Evolutionary conservation across 2,113 vertebrate species (phyloP).

Genomic region (Rhea americana): DNA sequence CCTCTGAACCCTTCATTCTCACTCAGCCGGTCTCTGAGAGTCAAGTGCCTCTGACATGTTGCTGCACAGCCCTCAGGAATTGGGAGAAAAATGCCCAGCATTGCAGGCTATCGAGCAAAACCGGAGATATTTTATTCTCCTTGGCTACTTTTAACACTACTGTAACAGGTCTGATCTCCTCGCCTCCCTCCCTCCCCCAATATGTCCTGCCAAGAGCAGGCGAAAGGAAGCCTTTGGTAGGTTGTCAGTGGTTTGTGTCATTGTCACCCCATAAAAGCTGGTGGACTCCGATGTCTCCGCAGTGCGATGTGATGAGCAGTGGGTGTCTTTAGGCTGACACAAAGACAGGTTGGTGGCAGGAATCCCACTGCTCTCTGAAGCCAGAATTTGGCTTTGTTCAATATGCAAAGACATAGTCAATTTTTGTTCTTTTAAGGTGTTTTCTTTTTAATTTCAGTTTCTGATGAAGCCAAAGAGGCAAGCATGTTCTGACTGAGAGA

Average conservation of each 20-base stretch:
- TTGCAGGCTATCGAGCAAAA: neutral
- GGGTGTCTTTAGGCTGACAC: constrained; percentile 53
- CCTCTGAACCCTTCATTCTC: neutral
- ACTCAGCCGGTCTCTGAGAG: neutral
- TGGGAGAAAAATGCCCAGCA: neutral
- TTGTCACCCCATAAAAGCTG: constrained; percentile 63
- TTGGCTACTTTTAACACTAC: neutral
- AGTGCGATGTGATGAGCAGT: constrained; percentile 4
- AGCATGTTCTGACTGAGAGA: neutral
- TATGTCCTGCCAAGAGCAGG: neutral
- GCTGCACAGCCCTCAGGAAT: neutral
- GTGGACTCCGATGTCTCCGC: neutral
- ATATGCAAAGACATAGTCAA: neutral
- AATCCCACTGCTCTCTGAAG: constrained; percentile 44
- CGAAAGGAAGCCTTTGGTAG: neutral
- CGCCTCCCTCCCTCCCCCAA: neutral
- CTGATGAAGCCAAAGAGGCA: neutral
- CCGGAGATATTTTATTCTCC: neutral
- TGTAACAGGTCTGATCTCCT: neutral
- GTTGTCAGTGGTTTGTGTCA: constrained; percentile 64
- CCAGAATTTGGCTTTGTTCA: neutral
- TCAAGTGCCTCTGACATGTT: neutral
- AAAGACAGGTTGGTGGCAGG: constrained; percentile 55
- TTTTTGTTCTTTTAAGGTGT: constrained; percentile 21
- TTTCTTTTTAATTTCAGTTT: constrained; percentile 28